Evolutionary conservation across 2,797 vertebrate genomes (phyloP), one percentile per base, ranked within the genome.

Genomic region (Hybognathus amarus): DNA sequence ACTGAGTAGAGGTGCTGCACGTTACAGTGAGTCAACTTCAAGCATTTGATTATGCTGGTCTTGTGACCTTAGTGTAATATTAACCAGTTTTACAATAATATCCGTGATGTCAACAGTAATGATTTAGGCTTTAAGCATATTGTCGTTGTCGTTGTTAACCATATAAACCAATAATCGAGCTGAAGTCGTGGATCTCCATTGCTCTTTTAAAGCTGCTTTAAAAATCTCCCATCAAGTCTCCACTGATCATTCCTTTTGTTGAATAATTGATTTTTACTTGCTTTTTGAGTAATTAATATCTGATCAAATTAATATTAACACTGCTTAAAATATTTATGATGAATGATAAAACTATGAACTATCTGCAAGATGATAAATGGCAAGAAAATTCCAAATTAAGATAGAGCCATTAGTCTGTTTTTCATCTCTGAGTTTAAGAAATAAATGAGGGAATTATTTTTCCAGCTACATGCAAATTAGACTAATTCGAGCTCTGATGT

Each of bases 251-350:
- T 94, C 88, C 90, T 90, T 93, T 90, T 89, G 89, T 90, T 94
- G 89, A 94, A 94, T 94, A 90, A 94, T 95, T 94, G 82, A 95
- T 94, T 87, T 90, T 75, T 56, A 24, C 83, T 52, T 20, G 85
- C 89, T 89, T 95, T 94, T 94, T 94, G 90, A 93, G 86, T 89
- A 78, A 92, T 94, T 94, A 94, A 94, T 94, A 94, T 93, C 91
- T 93, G 92, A 94, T 94, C 93, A 91, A 91, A 94, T 94, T 93
- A 95, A 95, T 95, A 93, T 94, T 93, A 94, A 92, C 89, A 91
- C 90, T 90, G 59, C 36, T 79, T 95, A 71, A 94, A 95, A 95
- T 93, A 94, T 94, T 93, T 86, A 94, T 84, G 80, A 64, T 27
- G 63, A 42, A 80, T 92, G 89, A 47, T 87, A 87, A 92, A 91